phyloP scores from a whole-genome alignment of 2,888 invertebrate species.

The Diloba caeruleocephala region DNA sequence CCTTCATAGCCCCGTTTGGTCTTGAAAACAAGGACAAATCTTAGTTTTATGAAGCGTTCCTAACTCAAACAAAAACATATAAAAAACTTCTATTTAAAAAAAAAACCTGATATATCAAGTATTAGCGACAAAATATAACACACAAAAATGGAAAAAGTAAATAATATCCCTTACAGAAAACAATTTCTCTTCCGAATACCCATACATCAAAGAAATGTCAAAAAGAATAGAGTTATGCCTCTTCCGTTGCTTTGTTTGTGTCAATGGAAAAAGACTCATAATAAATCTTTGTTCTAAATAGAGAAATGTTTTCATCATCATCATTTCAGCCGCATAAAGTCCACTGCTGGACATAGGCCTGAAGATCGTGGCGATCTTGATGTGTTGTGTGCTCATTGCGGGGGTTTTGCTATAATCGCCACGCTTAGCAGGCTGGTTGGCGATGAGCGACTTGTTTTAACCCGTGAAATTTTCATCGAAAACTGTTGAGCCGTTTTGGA shows the following conservation, averaged over 20 bases:
- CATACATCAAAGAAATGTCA: constrained; percentile 56
- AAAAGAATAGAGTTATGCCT: constrained; percentile 53
- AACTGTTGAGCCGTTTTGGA: no score
- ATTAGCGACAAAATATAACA: constrained; percentile 43
- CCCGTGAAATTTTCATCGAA: no score
- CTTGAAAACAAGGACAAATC: no score
- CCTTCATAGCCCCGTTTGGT: no score
- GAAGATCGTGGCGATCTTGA: no score
- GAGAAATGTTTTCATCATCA: constrained; percentile 24
- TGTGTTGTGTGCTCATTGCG: no score
- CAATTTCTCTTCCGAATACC: constrained; percentile 47
- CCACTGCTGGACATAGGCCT: no score
- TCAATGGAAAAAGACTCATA: constrained; percentile 41
- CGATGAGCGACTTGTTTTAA: no score
- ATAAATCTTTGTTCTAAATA: constrained; percentile 14
- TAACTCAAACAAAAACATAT: neutral
- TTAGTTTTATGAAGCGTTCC: no score
- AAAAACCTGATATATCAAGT: constrained; percentile 29
- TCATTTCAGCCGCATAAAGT: no score
- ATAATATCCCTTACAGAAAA: constrained; percentile 41
- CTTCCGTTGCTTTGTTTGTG: constrained; percentile 50
- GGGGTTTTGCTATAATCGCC: no score
- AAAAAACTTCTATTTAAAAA: neutral
- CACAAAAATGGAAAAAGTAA: constrained; percentile 39
- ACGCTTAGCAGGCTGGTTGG: no score